Evolutionary conservation across 1,140 invertebrate genomes (phyloP), one percentile per base, ranked within the genome.

Genomic region (Danaus plexippus): DNA sequence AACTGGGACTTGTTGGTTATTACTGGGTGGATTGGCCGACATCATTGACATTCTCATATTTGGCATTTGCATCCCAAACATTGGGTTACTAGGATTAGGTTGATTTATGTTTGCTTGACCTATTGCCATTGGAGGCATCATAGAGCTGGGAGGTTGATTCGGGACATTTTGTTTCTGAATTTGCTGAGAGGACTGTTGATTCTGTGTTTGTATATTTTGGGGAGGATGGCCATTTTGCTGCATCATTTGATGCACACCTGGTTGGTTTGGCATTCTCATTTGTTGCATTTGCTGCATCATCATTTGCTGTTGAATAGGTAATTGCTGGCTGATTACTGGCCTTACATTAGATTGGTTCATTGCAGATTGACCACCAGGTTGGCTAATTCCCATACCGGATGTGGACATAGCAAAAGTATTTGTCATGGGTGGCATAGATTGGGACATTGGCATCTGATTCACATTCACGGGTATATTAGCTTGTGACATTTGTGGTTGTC

Each of bases 41-140:
- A 79, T 73, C 9, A 77, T 57, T 4, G 81, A 71, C 79, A 83
- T 80, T 69, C 81, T 74, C 78, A 86, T 83, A 57, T 86, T 86
- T 47, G 73, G 75, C 75, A 86, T 75, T 73, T 84, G 81, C 71
- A 86, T 74, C 9, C 70, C 71, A 46, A 71, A 61, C 67, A 80
- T 74, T 10, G 75, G 69, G 50, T 80, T 80, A 51, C 47, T 76
- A 7, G 70, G 65, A 52, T 77, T 86, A n/a, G 76, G 52, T 43
- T 71, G 71, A 53, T 79, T 79, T 9, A 51, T 55, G 52, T 75
- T 72, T 46, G 64, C 73, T 54, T 74, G 78, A 32, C 70, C 74
- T 52, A 81, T 66, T 6, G 77, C 69, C 67, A 78, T 80, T 11
- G 69, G 71, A 13, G 71, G 71, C 68, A 80, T 79, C 69, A 82